Percentiles rank a stretch among this genome's conserved stretches.
Conservation (phyloP, 2,797 vertebrate genomes). For the Peromyscus nudipes region DNA sequence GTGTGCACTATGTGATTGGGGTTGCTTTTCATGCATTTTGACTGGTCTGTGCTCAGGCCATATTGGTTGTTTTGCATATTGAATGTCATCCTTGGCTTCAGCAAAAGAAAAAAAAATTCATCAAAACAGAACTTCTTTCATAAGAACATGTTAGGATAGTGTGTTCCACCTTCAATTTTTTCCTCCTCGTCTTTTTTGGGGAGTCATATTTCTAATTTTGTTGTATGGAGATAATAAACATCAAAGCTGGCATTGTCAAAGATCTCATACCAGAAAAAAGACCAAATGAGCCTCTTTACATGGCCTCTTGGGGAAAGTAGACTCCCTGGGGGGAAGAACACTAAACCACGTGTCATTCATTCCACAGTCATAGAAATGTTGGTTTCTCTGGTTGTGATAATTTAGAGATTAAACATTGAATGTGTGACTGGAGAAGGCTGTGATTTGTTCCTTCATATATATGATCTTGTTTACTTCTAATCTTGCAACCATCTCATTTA, state of each 20-base stretch:
- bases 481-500: slow-evolving; percentile 10
- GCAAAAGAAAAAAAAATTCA: slow-evolving; percentile 36
- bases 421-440: background rate
- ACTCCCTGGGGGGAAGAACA: slow-evolving; percentile 42
- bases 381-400: slow-evolving; percentile 53
- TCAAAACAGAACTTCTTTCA: slow-evolving; percentile 33
- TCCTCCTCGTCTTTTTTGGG: background rate
- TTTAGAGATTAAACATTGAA: slow-evolving; percentile 63
- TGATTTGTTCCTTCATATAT: slow-evolving; percentile 55
- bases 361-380: slow-evolving; percentile 50
- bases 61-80: background rate
- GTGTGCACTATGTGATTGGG: background rate
- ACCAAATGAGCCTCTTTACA: slow-evolving; percentile 60
- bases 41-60: background rate
- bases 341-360: slow-evolving; percentile 51
- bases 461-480: slow-evolving; percentile 50
- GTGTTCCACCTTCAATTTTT: slow-evolving; percentile 38
- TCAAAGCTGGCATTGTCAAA: slow-evolving; percentile 53
- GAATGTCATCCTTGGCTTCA: slow-evolving; percentile 25
- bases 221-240: slow-evolving; percentile 60
- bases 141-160: slow-evolving; percentile 38
- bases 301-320: background rate
- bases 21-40: slow-evolving; percentile 12
- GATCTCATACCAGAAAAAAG: slow-evolving; percentile 52
- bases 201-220: slow-evolving; percentile 49